Percentiles rank a stretch among this genome's conserved stretches.
Conservation (phyloP, 2,113 vertebrate species). For the Caretta caretta region DNA sequence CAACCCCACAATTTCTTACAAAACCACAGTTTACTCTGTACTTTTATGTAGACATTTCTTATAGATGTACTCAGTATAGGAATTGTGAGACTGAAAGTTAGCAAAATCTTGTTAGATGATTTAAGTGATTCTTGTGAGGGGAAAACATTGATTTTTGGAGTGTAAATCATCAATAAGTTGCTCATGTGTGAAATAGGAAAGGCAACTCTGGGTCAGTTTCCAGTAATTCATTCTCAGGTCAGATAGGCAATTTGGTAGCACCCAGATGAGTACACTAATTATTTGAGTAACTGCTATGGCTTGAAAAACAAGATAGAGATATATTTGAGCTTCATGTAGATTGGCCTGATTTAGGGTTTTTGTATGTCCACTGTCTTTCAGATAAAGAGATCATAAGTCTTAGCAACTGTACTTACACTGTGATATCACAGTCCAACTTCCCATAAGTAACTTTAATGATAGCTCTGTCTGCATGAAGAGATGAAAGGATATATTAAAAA, state of each 20-base stretch:
- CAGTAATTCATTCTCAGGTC: constrained; percentile 22
- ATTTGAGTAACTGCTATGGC: constrained; percentile 37
- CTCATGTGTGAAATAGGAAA: constrained; percentile 67
- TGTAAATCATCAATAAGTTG: constrained; percentile 48
- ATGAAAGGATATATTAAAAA: not conserved
- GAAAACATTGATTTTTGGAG: not conserved
- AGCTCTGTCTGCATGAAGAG: not conserved
- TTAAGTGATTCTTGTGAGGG: not conserved
- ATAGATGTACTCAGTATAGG: not conserved
- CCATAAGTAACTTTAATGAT: not conserved
- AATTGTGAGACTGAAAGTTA: constrained; percentile 15
- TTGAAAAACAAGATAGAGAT: constrained; percentile 38
- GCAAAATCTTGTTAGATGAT: not conserved
- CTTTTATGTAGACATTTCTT: not conserved
- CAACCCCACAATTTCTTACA: not conserved
- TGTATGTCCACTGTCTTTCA: constrained; percentile 26
- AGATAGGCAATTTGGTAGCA: constrained; percentile 14
- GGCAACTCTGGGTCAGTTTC: constrained; percentile 44
- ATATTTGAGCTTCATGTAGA: not conserved
- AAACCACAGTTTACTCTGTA: not conserved
- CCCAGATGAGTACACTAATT: constrained; percentile 35
- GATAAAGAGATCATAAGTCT: not conserved
- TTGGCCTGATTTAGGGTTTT: constrained; percentile 48
- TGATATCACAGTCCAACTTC: not conserved
- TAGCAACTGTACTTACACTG: not conserved